These are phyloP conservation scores for Keiferia lycopersicella DNA, from an alignment of 2,888 invertebrate genomes.

Conservation along the genomic window DNA sequence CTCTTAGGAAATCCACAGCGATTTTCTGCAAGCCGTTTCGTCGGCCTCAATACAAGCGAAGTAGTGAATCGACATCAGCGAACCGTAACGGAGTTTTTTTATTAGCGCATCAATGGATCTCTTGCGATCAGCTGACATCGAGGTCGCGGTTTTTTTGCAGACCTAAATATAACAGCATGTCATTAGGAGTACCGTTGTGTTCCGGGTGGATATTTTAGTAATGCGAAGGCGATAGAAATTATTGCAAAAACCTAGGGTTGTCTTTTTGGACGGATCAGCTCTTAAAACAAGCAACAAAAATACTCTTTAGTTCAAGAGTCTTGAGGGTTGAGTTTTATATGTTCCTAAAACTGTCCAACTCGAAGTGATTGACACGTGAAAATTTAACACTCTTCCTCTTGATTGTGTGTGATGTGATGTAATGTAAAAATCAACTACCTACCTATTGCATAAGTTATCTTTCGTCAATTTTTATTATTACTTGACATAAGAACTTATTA, in stretches of 20 bases:
- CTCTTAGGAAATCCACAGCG: not conserved
- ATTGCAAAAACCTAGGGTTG: too few species aligned
- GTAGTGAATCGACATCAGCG: not conserved
- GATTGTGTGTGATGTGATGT: not conserved
- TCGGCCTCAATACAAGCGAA: constrained; percentile 4
- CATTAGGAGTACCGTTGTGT: constrained; percentile 12
- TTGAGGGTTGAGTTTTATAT: too few species aligned
- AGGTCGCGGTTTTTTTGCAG: constrained; percentile 24
- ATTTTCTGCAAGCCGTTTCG: not conserved
- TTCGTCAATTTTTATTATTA: not conserved
- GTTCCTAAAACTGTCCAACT: too few species aligned
- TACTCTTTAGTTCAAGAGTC: too few species aligned
- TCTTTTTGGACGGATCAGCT: too few species aligned
- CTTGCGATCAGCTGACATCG: constrained; percentile 25
- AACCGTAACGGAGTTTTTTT: constrained; percentile 26
- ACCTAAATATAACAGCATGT: not conserved
- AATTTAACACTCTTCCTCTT: not conserved
- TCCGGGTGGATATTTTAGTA: not conserved
- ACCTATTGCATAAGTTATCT: not conserved
- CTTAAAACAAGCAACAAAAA: too few species aligned
- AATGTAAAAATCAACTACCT: not conserved
- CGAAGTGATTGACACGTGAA: too few species aligned
- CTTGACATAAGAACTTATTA: too few species aligned
- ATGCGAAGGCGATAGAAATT: too few species aligned
- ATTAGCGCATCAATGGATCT: constrained; percentile 22